Conservation (phyloP, 2,888 invertebrate species). For the Agrochola lychnidis region DNA sequence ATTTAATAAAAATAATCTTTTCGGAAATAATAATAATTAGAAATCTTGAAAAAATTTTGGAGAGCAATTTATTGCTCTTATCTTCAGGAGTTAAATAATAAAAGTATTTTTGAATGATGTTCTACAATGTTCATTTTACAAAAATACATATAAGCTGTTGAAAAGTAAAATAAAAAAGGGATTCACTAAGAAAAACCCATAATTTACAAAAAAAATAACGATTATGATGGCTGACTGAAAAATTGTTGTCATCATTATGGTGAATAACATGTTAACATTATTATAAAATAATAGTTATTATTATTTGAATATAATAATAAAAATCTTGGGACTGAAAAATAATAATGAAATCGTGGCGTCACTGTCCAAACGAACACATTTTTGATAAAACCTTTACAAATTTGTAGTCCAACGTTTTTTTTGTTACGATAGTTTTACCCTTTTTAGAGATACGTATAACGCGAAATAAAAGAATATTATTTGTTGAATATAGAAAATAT, state of each 20-base stretch:
- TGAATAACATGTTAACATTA: conserved; percentile 20
- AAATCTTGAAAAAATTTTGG: conserved; percentile 11
- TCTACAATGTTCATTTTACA: conserved; percentile 21
- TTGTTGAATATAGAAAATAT: conserved; percentile 80
- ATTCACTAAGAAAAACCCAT: neutral
- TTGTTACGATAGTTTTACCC: conserved; percentile 83
- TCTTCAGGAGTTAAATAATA: conserved; percentile 1
- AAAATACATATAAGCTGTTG: neutral
- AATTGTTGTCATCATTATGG: conserved; percentile 25
- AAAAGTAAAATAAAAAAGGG: conserved; percentile 8
- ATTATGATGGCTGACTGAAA: conserved; percentile 38
- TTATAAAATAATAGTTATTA: conserved; percentile 31
- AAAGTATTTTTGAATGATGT: conserved; percentile 19
- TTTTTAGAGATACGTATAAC: conserved; percentile 80
- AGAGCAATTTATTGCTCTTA: conserved; percentile 1
- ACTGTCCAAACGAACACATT: conserved; percentile 76
- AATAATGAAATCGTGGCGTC: conserved; percentile 58
- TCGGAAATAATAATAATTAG: neutral
- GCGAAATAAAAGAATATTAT: conserved; percentile 73
- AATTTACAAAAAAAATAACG: conserved; percentile 4
- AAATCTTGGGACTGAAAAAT: conserved; percentile 48
- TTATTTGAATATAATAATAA: conserved; percentile 37
- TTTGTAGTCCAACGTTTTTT: conserved; percentile 80
- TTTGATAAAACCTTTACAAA: conserved; percentile 88
- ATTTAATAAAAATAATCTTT: conserved; percentile 35